Evolutionary conservation across 1,140 invertebrate species (phyloP), one percentile per base, ranked within the genome.

Genomic region (Euglossa dilemma): DNA sequence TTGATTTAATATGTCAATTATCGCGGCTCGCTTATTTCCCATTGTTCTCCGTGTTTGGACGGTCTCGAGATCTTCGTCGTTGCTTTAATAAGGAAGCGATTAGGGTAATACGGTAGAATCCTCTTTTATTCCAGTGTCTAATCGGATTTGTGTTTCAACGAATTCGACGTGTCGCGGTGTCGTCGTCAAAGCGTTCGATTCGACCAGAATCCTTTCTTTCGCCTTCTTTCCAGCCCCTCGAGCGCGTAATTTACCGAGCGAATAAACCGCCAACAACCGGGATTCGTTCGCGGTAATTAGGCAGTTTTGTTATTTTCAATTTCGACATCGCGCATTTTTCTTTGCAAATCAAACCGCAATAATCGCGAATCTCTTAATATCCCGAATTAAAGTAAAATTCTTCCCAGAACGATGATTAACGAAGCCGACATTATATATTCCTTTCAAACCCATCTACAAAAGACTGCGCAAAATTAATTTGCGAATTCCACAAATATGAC

Each of bases 31-130:
- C 67, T 9, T 18, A 18, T 61, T 20, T 47, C 47, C 67, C 2
- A 23, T 43, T 43, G 52, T 20, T 43, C 8, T 23, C 9, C 5
- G 25, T 45, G 69, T 43, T 36, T 52, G 54, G 59, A 54, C 54
- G 7, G 47, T 6, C 45, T n/a, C 11, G 45, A 47, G 12, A 25
- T 25, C 18, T 23, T 56, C 7, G 52, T 43, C 36, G 52, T 20
- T 56, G 18, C 18, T 70, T 50, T 56, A 23, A 71, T 7, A 20
- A 73, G 36, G 25, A 57, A 77, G 66, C 47, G 18, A 85, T 85
- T 7, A 47, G 28, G 25, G 16, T 50, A 73, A 61, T 12, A n/a
- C 18, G 36, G 25, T 36, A 36, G 36, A 36, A 36, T 36, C 36
- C 36, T 4, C 36, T 36, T 36, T 36, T 36, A 36, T 36, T 36